Conservation (phyloP, 2,888 invertebrate species). For the Mimumesa dahlbomi region DNA sequence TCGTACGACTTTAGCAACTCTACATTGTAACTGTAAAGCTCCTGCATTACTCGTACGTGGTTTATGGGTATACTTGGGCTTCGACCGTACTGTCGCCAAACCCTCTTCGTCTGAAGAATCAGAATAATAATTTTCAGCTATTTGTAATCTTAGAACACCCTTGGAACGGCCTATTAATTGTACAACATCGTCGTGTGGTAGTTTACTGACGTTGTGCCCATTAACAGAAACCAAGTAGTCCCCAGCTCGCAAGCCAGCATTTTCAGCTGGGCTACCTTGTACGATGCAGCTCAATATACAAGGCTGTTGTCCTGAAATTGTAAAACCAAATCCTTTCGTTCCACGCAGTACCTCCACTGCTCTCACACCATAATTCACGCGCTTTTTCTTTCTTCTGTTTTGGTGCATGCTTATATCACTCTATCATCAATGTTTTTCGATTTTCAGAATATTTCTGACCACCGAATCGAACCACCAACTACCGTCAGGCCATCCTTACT, state of each 20-base stretch:
- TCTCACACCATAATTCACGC: constrained; percentile 88
- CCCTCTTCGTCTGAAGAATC: constrained; percentile 92
- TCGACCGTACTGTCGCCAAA: constrained; percentile 83
- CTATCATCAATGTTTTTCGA: constrained; percentile 24
- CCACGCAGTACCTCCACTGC: constrained; percentile 93
- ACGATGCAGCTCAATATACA: constrained; percentile 97
- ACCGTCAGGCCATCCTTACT: no score
- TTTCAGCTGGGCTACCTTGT: constrained; percentile 93
- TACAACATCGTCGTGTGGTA: constrained; percentile 96
- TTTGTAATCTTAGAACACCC: constrained; percentile 91
- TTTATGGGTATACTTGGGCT: constrained; percentile 84
- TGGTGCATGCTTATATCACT: constrained; percentile 81
- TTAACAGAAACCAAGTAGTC: constrained; percentile 96
- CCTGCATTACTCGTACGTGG: constrained; percentile 72
- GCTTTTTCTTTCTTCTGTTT: constrained; percentile 85
- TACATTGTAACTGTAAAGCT: constrained; percentile 75
- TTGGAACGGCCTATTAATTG: constrained; percentile 93
- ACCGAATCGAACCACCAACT: no score
- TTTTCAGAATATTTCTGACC: neutral
- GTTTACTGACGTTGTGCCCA: constrained; percentile 93
- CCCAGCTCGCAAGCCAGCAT: constrained; percentile 93
- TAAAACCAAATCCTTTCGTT: constrained; percentile 97
- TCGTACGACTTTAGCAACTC: constrained; percentile 81
- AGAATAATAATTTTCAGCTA: constrained; percentile 92
- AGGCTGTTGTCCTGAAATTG: constrained; percentile 97